A percentile compares a stretch with the other conserved stretches of the same genome.
phyloP scores from a whole-genome alignment of 2,113 vertebrate species.

The Neopipo cinnamomea region DNA sequence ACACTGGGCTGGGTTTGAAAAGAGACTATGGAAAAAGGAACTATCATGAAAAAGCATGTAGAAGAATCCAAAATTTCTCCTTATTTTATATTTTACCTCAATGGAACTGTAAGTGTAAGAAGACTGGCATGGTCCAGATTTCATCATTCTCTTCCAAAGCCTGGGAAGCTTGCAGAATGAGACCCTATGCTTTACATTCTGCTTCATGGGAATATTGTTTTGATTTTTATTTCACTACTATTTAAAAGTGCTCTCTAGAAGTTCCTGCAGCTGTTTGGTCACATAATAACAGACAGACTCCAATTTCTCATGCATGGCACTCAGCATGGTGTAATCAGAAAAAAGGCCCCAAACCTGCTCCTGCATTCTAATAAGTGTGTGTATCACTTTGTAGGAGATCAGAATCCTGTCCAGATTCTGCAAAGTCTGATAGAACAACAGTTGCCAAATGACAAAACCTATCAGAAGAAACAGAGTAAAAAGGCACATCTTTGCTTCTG shows the following conservation, averaged over 20 bases:
- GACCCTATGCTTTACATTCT: not conserved
- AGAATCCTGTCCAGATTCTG: conserved; percentile 50
- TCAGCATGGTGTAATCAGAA: conserved; percentile 35
- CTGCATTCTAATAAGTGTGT: conserved; percentile 17
- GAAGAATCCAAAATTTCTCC: not conserved
- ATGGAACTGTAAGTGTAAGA: not conserved
- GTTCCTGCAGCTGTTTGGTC: conserved; percentile 37
- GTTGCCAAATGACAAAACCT: conserved; percentile 49
- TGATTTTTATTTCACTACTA: not conserved
- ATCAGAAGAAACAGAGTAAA: conserved; percentile 50
- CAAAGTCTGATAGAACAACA: conserved; percentile 30
- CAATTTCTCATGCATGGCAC: conserved; percentile 31
- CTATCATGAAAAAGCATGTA: not conserved
- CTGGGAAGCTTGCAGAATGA: not conserved
- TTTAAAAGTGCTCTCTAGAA: conserved; percentile 5
- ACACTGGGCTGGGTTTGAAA: not conserved
- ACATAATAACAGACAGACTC: conserved; percentile 1
- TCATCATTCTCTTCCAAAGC: not conserved
- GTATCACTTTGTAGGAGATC: conserved; percentile 38
- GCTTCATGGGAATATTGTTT: not conserved
- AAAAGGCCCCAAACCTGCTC: conserved; percentile 34
- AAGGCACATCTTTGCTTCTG: conserved; percentile 29
- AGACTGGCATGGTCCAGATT: not conserved
- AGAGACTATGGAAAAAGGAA: not conserved
- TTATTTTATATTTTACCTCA: not conserved